Percentiles rank a stretch among this genome's conserved stretches.
Conservation (phyloP, 1,140 invertebrate genomes). For the Gerris buenoi region DNA sequence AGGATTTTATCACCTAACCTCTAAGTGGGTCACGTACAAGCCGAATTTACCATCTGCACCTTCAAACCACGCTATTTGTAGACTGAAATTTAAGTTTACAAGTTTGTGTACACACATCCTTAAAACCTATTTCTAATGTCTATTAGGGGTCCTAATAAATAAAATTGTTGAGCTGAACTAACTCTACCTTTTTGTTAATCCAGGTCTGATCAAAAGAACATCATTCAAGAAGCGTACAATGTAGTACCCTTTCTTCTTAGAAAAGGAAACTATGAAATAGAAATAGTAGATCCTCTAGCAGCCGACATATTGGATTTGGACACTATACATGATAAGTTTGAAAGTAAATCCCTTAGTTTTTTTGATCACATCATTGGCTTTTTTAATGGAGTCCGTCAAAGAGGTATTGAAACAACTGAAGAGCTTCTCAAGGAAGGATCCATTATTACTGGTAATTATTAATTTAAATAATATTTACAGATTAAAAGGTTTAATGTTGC, state of each 20-base stretch:
- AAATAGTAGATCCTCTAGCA: conserved; percentile 51
- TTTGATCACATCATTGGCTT: conserved; percentile 58
- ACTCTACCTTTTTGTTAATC: conserved; percentile 9
- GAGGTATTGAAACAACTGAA: conserved; percentile 61
- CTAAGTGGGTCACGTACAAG: too few relatives aligned
- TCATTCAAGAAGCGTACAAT: conserved; percentile 54
- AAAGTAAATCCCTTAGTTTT: conserved; percentile 48
- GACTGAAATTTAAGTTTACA: too few relatives aligned
- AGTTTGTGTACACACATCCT: too few relatives aligned
- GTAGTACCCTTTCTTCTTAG: conserved; percentile 55
- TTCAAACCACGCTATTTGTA: too few relatives aligned
- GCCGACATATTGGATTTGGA: conserved; percentile 63
- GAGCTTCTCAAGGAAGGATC: conserved; percentile 58
- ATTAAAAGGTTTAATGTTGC: too few relatives aligned
- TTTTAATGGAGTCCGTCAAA: conserved; percentile 39
- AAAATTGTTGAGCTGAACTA: too few relatives aligned
- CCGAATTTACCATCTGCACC: too few relatives aligned
- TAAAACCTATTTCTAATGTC: too few relatives aligned
- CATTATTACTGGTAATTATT: conserved; percentile 52
- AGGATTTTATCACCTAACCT: too few relatives aligned
- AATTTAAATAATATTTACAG: too few relatives aligned
- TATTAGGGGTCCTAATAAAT: too few relatives aligned
- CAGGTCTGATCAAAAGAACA: conserved; percentile 51
- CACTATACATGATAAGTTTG: conserved; percentile 57
- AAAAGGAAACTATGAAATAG: conserved; percentile 42